Evolutionary conservation across 2,888 invertebrate species (phyloP), one percentile per base, ranked within the genome.

Genomic region (Platynereis dumerilii): DNA sequence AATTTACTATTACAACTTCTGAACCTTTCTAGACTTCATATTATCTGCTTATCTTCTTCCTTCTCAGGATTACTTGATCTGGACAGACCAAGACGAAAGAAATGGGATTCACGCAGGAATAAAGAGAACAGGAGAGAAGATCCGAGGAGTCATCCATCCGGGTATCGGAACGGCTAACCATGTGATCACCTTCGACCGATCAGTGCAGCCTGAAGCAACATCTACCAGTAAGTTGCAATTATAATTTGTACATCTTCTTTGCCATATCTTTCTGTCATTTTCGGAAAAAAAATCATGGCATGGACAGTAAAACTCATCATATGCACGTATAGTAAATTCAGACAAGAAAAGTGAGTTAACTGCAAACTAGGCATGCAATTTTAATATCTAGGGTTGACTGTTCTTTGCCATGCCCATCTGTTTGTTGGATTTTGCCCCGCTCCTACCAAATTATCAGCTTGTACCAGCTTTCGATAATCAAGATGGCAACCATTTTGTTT

Each of bases 101-200:
- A 80, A 81, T 62, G 80, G 80, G 1, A 73, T 81, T 5, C 80
- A 81, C 64, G 75, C 76, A 1, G 80, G 78, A 10, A 67, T 77
- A 5, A 52, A 77, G n/a, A 76, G 76, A 54, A 76, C 72, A 24
- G 71, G 74, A 45, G 75, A 75, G 52, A 81, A 80, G 60, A 75
- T 78, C 2, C 69, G 80, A 2, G 80, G 80, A 20, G 77, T 81
- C 61, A 70, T 81, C 20, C 80, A 81, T 61, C 80, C 80, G 3
- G 75, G 74, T 39, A 70, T 76, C 22, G 80, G 80, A 1, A 53
- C 69, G n/a, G 78, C 80, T 2, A 67, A 73, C 3, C 78, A 79
- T 60, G 71, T 80, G 28, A 74, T 81, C 45, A 76, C 79, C 0
- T 78, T 76, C 63, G 80, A 79, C 58, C 56, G 59, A 0, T 45